These are phyloP conservation scores for Xanthorhoe spadicearia DNA, from an alignment of 2,888 invertebrate genomes.

Conservation along the genomic window DNA sequence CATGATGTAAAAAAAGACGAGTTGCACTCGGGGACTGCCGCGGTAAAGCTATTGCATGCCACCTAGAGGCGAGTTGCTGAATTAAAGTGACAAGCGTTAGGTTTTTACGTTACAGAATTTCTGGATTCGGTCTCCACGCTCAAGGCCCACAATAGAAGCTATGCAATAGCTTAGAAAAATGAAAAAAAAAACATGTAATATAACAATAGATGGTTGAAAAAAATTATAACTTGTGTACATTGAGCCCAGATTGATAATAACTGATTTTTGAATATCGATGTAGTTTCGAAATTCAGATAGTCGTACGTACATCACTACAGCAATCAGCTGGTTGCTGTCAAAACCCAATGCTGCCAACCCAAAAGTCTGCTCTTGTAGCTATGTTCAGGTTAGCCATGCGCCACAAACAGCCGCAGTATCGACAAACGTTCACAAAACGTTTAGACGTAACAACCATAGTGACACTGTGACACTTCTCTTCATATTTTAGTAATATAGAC, in stretches of 20 bases:
- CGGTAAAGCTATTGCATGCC: no score
- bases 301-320: constrained; percentile 59
- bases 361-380: constrained; percentile 56
- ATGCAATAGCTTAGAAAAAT: no score
- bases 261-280: background rate
- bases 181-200: no score
- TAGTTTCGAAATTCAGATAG: background rate
- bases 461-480: constrained; percentile 81
- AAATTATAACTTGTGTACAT: no score
- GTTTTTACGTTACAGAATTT: no score
- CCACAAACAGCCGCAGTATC: constrained; percentile 76
- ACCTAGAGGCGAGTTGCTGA: no score
- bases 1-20: no score
- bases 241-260: background rate
- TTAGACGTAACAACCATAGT: constrained; percentile 80
- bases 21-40: no score
- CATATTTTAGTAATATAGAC: constrained; percentile 77
- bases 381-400: constrained; percentile 74
- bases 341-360: constrained; percentile 69
- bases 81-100: no score
- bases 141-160: no score
- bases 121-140: no score
- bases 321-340: constrained; percentile 81
- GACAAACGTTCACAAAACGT: constrained; percentile 83
- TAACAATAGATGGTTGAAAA: no score